These are phyloP conservation scores for Tyria jacobaeae DNA, from an alignment of 2,888 invertebrate species.

Conservation along the genomic window DNA sequence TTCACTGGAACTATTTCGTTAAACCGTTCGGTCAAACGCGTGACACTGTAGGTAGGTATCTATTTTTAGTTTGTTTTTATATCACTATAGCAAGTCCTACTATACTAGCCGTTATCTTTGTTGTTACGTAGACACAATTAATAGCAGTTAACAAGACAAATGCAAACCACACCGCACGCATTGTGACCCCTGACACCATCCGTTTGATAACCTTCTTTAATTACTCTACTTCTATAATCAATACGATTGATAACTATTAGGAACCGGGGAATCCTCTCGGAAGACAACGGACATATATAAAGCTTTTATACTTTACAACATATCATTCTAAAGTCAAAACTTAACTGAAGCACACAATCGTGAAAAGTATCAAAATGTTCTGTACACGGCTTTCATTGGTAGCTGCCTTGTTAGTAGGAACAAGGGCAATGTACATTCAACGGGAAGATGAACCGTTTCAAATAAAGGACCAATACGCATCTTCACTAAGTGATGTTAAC, in stretches of 20 bases:
- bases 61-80: too few species aligned
- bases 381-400: conserved; percentile 26
- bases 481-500: conserved; percentile 4
- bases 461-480: conserved; percentile 12
- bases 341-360: background rate
- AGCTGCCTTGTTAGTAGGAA: conserved; percentile 16
- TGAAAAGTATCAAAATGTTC: conserved; percentile 5
- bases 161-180: conserved; percentile 30
- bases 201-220: conserved; percentile 1
- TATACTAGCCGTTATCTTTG: too few species aligned
- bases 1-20: too few species aligned
- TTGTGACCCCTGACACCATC: background rate
- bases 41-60: too few species aligned
- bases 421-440: conserved; percentile 29
- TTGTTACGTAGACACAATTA: background rate
- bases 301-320: background rate
- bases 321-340: background rate
- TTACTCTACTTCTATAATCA: too few species aligned
- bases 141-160: background rate
- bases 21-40: too few species aligned
- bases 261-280: conserved; percentile 1
- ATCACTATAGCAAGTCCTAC: too few species aligned
- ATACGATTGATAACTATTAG: too few species aligned
- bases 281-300: background rate
- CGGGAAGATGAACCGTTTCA: conserved; percentile 15